phyloP scores from a whole-genome alignment of 1,140 invertebrate genomes.

The Bombus affinis region DNA sequence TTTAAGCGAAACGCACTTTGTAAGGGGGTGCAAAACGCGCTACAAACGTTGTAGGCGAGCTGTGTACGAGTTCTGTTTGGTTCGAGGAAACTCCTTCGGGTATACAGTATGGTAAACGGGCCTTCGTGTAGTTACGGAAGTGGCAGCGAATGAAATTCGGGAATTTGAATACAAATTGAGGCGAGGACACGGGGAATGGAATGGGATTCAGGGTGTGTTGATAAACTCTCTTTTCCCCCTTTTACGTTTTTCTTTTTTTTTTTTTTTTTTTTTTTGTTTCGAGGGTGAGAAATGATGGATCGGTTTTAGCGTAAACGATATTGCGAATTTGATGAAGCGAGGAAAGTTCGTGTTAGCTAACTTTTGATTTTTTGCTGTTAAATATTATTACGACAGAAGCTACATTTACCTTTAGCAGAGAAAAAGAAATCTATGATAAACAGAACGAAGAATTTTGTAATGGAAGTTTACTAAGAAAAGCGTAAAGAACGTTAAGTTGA shows the following conservation, averaged over 20 bases:
- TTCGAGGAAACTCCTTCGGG: slow-evolving; percentile 15
- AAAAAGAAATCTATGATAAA: background rate
- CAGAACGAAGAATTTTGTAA: background rate
- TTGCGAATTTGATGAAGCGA: background rate
- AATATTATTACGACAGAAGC: too few species aligned
- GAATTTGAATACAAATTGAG: slow-evolving; percentile 39
- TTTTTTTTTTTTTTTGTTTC: background rate
- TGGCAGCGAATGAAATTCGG: background rate
- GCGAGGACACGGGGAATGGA: background rate
- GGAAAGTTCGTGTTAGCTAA: too few species aligned
- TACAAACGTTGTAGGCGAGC: background rate
- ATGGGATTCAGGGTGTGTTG: background rate
- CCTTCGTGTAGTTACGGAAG: background rate
- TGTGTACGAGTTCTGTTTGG: background rate
- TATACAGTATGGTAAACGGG: slow-evolving; percentile 16
- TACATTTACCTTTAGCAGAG: too few species aligned
- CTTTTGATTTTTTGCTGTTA: background rate
- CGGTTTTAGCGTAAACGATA: background rate
- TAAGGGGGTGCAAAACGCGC: background rate
- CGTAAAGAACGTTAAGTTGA: background rate
- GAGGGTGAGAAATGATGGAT: background rate
- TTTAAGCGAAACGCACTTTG: background rate
- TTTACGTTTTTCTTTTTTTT: background rate
- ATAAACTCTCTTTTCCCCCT: background rate
- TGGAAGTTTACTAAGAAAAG: background rate